Conservation (phyloP, 2,797 vertebrate genomes). For the Chaetodon trifasciatus region DNA sequence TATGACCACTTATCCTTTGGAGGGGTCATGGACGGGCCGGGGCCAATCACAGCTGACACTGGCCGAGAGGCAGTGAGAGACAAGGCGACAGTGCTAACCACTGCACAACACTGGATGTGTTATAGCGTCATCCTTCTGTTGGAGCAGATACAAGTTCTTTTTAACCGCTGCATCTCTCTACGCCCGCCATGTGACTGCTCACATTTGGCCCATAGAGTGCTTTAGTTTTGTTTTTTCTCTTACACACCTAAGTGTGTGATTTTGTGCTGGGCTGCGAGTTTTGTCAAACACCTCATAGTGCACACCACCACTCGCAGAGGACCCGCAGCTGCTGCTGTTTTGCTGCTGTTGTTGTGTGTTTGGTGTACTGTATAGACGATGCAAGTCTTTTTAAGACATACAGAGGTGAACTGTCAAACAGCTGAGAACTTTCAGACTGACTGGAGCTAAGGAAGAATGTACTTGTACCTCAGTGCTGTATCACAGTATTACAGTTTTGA, state of each 20-base stretch:
- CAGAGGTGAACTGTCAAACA: slow-evolving; percentile 2
- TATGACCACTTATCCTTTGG: too few relatives aligned
- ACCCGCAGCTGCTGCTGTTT: slow-evolving; percentile 10
- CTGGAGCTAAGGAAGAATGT: neutral
- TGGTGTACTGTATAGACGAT: neutral
- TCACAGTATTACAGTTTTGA: neutral
- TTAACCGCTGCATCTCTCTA: neutral
- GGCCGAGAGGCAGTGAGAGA: too few relatives aligned
- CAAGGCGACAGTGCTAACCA: too few relatives aligned
- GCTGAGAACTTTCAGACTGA: slow-evolving; percentile 15
- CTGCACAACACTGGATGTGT: neutral
- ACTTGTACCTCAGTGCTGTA: neutral
- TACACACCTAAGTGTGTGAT: slow-evolving; percentile 14
- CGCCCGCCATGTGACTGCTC: neutral
- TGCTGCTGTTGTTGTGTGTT: slow-evolving; percentile 6
- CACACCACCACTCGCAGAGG: neutral
- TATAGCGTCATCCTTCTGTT: neutral
- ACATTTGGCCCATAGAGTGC: neutral
- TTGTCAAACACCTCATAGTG: slow-evolving; percentile 1
- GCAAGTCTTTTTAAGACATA: neutral
- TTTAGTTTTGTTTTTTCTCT: slow-evolving; percentile 5
- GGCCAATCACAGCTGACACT: too few relatives aligned
- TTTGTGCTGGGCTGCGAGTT: slow-evolving; percentile 18
- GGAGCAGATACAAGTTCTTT: neutral
- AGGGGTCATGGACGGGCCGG: too few relatives aligned